These are phyloP conservation scores for Drosophila ustulata DNA, from an alignment of 2,888 invertebrate genomes.

Conservation along the genomic window DNA sequence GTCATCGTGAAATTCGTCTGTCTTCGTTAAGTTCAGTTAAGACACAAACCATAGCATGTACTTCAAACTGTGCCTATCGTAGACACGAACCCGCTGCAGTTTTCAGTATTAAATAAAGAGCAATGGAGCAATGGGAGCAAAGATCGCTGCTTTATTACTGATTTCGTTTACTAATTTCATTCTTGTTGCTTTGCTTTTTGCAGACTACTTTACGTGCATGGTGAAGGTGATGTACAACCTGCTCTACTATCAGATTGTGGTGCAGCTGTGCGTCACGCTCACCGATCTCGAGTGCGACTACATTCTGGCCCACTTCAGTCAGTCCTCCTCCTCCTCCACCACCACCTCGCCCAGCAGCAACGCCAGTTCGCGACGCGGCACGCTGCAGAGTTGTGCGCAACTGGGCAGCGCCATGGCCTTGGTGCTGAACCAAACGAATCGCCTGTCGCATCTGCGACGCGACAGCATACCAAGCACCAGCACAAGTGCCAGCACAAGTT, in stretches of 20 bases:
- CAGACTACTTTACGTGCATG: conserved; percentile 95
- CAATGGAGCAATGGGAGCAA: too few relatives aligned
- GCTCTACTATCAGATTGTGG: conserved; percentile 94
- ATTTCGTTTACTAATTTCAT: not conserved
- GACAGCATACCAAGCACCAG: conserved; percentile 79
- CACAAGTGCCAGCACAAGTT: conserved; percentile 28
- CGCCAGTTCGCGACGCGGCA: conserved; percentile 49
- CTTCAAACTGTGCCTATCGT: too few relatives aligned
- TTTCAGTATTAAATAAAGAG: too few relatives aligned
- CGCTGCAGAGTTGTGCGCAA: conserved; percentile 65
- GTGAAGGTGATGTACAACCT: conserved; percentile 95
- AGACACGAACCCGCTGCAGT: too few relatives aligned
- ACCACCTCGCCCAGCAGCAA: not conserved
- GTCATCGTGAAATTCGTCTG: too few relatives aligned
- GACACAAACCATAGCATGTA: too few relatives aligned
- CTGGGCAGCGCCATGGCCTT: conserved; percentile 84
- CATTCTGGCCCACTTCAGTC: conserved; percentile 77
- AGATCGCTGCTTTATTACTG: too few relatives aligned
- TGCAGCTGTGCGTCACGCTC: conserved; percentile 90
- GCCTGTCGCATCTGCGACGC: conserved; percentile 81
- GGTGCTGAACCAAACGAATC: conserved; percentile 82
- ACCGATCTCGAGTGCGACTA: conserved; percentile 88
- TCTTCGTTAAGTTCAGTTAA: too few relatives aligned
- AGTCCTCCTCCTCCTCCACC: not conserved
- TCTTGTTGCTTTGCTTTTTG: conserved; percentile 60